Evolutionary conservation across 2,113 vertebrate species (phyloP).

Genomic region (Zosterops japonicus): DNA sequence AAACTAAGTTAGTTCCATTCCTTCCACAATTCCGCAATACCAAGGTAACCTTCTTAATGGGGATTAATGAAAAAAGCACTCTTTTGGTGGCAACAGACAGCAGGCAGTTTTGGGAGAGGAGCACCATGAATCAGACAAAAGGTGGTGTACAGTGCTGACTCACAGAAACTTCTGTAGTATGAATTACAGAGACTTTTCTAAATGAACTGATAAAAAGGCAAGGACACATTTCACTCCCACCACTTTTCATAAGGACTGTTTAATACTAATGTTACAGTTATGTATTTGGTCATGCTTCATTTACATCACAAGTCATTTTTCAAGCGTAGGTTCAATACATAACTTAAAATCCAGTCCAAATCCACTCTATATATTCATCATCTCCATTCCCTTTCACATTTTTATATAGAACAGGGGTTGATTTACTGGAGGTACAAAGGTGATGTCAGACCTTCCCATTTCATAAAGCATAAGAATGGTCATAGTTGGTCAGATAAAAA

Average conservation of each 20-base stretch:
- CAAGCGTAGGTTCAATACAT: background rate
- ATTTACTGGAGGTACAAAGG: background rate
- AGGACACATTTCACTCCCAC: conserved; percentile 26
- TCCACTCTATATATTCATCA: background rate
- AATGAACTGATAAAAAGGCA: background rate
- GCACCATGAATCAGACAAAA: background rate
- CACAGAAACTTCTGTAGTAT: background rate
- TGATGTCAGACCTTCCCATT: background rate
- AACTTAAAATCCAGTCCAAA: conserved; percentile 30
- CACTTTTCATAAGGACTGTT: background rate
- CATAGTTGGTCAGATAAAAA: background rate
- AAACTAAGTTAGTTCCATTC: background rate
- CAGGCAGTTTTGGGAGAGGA: background rate
- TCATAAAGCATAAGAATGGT: background rate
- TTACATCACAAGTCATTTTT: conserved; percentile 24
- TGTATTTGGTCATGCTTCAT: conserved; percentile 7
- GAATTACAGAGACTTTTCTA: background rate
- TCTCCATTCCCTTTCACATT: background rate
- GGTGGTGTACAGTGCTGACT: background rate
- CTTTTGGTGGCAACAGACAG: background rate
- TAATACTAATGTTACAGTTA: conserved; percentile 23
- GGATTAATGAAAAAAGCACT: background rate
- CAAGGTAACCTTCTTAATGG: background rate
- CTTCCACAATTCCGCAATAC: background rate
- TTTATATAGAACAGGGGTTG: background rate